Evolutionary conservation across 2,113 vertebrate species (phyloP).

Genomic region (Sterrhoptilus dennistouni): DNA sequence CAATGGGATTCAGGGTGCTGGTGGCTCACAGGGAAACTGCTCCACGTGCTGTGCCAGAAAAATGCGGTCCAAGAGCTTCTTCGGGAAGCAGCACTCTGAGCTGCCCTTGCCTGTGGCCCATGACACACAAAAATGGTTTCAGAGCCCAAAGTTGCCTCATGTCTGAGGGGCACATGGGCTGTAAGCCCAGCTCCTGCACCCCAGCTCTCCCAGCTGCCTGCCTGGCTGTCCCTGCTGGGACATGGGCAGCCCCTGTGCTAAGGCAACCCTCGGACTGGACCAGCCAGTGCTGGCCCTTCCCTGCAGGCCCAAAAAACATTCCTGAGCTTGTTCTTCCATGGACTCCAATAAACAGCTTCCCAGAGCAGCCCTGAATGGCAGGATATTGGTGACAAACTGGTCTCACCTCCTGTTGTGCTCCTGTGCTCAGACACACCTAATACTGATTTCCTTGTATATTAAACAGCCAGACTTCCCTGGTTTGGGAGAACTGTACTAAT

Average conservation of each 20-base stretch:
- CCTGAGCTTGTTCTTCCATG: not conserved
- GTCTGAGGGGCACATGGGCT: not conserved
- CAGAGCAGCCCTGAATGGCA: not conserved
- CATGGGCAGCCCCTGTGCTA: accelerated
- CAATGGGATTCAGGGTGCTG: accelerated
- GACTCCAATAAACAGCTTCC: not conserved
- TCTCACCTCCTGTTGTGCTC: not conserved
- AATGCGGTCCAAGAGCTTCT: not conserved
- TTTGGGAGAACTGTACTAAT: accelerated
- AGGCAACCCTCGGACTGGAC: accelerated
- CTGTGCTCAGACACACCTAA: not conserved
- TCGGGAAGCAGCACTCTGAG: not conserved
- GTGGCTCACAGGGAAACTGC: not conserved
- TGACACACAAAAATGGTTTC: not conserved
- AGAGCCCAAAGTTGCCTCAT: accelerated
- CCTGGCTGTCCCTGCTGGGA: not conserved
- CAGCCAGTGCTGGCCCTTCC: not conserved
- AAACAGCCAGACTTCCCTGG: not conserved
- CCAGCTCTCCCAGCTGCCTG: not conserved
- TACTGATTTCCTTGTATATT: not conserved
- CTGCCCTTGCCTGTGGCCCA: not conserved
- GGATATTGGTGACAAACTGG: not conserved
- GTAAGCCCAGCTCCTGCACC: no score
- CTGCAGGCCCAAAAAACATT: not conserved
- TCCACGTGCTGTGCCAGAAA: accelerated